Evolutionary conservation across 2,797 vertebrate genomes (phyloP), one percentile per base, ranked within the genome.

Genomic region (Salarias fasciatus): DNA sequence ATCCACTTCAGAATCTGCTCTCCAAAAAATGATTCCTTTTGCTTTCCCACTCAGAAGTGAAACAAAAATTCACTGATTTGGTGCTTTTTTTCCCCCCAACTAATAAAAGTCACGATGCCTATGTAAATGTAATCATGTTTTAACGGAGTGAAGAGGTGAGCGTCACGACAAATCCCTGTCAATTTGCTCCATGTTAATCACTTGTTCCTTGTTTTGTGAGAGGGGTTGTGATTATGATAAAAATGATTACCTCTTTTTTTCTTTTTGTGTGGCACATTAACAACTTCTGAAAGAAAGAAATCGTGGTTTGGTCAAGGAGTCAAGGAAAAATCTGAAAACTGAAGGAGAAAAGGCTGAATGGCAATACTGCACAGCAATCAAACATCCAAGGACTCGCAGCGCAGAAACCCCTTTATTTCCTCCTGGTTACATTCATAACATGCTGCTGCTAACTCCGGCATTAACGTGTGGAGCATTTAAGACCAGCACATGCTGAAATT

Each of bases 391-490:
- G 9, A 42, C 14, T 15, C 2, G 9, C 13, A 43, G 15, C 1
- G 33, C 36, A 40, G 11, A 8, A 3, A 11, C 31, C 12, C n/a
- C n/a, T n/a, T n/a, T n/a, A n/a, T n/a, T n/a, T n/a, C n/a, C n/a
- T n/a, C n/a, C n/a, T n/a, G n/a, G n/a, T n/a, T n/a, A 1, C 7
- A 28, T 30, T 65, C 35, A 53, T 11, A 30, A 37, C 8, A 29
- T 14, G 8, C 35, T 8, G 31, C 13, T 30, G 36, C 38, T 15
- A 33, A 52, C 31, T 61, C 46, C 29, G 43, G 13, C 11, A 31
- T 48, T 31, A 28, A 29, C 15, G 36, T 49, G 36, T 46, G 29
- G 28, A 35, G 45, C 24, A n/a, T 65, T 67, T 53, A 24, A 24
- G 18, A 24, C 18, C 18, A 24, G 24, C 18, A 24, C 2, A 24